Evolutionary conservation across 2,888 invertebrate species (phyloP).

Genomic region (Mesoligia furuncula): DNA sequence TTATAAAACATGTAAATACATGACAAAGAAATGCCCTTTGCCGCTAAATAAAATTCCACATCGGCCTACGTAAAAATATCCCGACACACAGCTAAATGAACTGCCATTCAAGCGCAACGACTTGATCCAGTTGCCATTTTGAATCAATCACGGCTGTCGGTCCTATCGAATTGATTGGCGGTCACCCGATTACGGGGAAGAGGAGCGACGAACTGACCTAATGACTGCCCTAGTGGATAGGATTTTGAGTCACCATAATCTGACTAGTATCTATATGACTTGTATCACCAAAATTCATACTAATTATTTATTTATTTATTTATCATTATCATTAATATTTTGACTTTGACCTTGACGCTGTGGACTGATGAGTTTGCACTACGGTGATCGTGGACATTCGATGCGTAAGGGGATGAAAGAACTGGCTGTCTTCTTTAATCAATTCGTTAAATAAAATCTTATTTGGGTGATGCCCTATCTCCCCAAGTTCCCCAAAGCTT

Average conservation of each 20-base stretch:
- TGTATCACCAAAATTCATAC: no score
- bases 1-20: background rate
- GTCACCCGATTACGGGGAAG: constrained; percentile 18
- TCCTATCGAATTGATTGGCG: constrained; percentile 30
- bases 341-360: no score
- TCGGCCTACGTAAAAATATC: background rate
- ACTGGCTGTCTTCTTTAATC: no score
- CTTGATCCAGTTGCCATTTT: constrained; percentile 15
- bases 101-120: constrained; percentile 16
- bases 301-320: no score
- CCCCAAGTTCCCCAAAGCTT: no score
- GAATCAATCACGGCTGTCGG: constrained; percentile 21
- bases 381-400: constrained; percentile 10
- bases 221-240: no score
- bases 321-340: no score
- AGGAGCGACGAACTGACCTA: background rate
- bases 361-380: constrained; percentile 27
- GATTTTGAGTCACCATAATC: no score
- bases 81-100: constrained; percentile 2
- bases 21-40: background rate
- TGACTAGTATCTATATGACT: no score
- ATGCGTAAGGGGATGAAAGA: no score
- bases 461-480: no score
- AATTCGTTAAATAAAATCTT: no score
- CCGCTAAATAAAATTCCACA: background rate